Evolutionary conservation across 2,888 invertebrate species (phyloP).

Genomic region (Erebia ligea): DNA sequence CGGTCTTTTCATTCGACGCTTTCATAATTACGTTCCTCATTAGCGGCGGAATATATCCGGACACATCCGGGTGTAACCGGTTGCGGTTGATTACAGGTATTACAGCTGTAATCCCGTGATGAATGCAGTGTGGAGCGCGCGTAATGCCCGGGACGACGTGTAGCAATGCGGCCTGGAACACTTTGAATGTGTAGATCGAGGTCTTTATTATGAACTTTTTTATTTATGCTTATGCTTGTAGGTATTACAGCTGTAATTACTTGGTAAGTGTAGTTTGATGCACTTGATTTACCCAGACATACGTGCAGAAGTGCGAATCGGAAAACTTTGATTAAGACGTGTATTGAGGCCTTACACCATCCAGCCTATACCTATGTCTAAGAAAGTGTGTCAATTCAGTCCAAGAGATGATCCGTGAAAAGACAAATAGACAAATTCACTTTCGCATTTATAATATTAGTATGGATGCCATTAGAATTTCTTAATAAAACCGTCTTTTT

Average conservation of each 20-base stretch:
- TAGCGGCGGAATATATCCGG: conserved; percentile 42
- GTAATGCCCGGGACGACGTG: conserved; percentile 26
- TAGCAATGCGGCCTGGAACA: conserved; percentile 7
- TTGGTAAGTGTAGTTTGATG: neutral
- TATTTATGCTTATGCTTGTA: neutral
- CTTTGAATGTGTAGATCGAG: conserved; percentile 9
- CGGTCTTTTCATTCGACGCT: conserved; percentile 37
- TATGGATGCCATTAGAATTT: no score
- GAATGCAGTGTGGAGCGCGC: conserved; percentile 35
- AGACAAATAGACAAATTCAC: no score
- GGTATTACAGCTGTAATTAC: neutral
- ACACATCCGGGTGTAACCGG: conserved; percentile 40
- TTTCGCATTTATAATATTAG: no score
- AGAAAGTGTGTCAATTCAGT: no score
- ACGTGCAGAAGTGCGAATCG: no score
- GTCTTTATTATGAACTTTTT: neutral
- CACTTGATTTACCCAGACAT: no score
- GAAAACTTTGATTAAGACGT: no score
- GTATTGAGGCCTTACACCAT: no score
- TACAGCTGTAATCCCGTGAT: conserved; percentile 42
- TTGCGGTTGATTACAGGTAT: conserved; percentile 42
- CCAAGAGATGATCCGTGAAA: no score
- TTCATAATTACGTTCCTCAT: conserved; percentile 55
- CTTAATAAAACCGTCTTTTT: no score
- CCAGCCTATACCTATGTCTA: no score